Percentiles rank a stretch among this genome's conserved stretches.
Conservation (phyloP, 2,888 invertebrate species). For the Aradus depressus region DNA sequence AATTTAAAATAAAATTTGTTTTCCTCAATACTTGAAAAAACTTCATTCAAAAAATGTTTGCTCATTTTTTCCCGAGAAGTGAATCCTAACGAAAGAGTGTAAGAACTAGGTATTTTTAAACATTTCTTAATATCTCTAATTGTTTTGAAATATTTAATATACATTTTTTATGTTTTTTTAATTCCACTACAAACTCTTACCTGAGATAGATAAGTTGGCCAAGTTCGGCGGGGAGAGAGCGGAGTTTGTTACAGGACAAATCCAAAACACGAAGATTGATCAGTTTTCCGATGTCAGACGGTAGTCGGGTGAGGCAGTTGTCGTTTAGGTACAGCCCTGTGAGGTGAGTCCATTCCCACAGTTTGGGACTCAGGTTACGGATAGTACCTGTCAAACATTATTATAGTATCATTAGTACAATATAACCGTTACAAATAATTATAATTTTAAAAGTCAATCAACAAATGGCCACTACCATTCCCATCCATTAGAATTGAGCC, state of each 20-base stretch:
- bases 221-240: constrained; percentile 87
- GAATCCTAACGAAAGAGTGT: too few relatives aligned
- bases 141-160: too few relatives aligned
- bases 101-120: too few relatives aligned
- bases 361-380: constrained; percentile 79
- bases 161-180: too few relatives aligned
- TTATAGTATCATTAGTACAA: background rate
- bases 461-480: too few relatives aligned
- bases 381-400: constrained; percentile 63
- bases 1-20: too few relatives aligned
- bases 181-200: constrained; percentile 44
- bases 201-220: constrained; percentile 92
- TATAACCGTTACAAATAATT: background rate
- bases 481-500: too few relatives aligned
- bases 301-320: constrained; percentile 83
- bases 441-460: background rate
- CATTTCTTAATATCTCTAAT: too few relatives aligned
- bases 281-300: constrained; percentile 79
- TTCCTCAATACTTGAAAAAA: too few relatives aligned
- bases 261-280: constrained; percentile 78
- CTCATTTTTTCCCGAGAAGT: too few relatives aligned
- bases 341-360: constrained; percentile 85
- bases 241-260: constrained; percentile 86
- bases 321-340: constrained; percentile 92
- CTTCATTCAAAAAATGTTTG: too few relatives aligned